phyloP scores from a whole-genome alignment of 1,140 invertebrate species.

The Drosophila melanogaster region DNA sequence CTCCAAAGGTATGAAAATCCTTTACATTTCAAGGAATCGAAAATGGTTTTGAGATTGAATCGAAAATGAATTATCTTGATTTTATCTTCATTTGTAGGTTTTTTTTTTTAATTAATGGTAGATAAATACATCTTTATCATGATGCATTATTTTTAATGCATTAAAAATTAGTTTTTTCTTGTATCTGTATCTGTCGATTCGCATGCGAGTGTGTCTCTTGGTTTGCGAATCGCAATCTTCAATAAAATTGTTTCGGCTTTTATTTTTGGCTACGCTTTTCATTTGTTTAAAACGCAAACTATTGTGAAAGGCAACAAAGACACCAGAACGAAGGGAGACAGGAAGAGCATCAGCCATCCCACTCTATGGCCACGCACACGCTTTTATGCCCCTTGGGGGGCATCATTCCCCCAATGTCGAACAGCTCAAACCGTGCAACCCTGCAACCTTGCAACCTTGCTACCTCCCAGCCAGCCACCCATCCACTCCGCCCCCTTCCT shows the following conservation, averaged over 20 bases:
- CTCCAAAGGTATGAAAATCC: too few species aligned
- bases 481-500: not conserved
- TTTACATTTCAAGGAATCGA: too few species aligned
- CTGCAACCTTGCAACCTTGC: not conserved
- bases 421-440: not conserved
- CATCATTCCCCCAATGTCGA: constrained; percentile 17
- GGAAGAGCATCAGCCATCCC: constrained; percentile 27
- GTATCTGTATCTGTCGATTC: constrained; percentile 15
- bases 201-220: constrained; percentile 22
- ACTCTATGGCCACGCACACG: constrained; percentile 33
- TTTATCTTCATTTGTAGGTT: too few species aligned
- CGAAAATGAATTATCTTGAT: too few species aligned
- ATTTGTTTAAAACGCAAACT: constrained; percentile 82
- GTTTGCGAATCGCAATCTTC: constrained; percentile 73
- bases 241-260: constrained; percentile 78
- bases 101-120: too few species aligned
- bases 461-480: not conserved
- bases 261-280: constrained; percentile 74
- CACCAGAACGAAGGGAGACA: constrained; percentile 7
- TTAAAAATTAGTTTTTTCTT: not conserved
- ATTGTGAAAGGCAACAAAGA: constrained; percentile 65
- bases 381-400: constrained; percentile 63
- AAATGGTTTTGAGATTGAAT: too few species aligned
- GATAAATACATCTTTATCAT: too few species aligned
- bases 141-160: too few species aligned